Evolutionary conservation across 2,113 vertebrate genomes (phyloP).

Genomic region (Coreoperca whiteheadi): DNA sequence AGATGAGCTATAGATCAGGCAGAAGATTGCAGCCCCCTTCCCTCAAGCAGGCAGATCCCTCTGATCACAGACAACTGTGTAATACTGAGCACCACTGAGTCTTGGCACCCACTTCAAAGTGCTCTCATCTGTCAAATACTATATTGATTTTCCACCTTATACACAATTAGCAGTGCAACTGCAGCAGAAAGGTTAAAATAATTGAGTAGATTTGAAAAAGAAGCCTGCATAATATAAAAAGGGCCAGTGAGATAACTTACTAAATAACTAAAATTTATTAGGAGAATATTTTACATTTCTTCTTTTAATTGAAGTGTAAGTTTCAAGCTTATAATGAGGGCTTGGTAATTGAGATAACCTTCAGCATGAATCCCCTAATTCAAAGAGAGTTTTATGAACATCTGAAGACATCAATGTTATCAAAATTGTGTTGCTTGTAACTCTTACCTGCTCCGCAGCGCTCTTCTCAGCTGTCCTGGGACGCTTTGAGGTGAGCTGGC

Average conservation of each 20-base stretch:
- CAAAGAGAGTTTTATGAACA: conserved; percentile 57
- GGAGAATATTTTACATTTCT: conserved; percentile 59
- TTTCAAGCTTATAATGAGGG: conserved; percentile 69
- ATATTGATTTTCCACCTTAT: conserved; percentile 86
- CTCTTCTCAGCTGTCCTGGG: conserved; percentile 92
- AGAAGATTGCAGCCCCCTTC: conserved; percentile 43
- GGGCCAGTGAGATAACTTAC: conserved; percentile 45
- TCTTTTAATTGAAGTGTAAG: conserved; percentile 64
- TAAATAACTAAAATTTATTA: conserved; percentile 55
- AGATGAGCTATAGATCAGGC: conserved; percentile 59
- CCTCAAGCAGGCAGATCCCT: conserved; percentile 66
- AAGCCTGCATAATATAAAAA: conserved; percentile 69
- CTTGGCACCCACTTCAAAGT: conserved; percentile 84
- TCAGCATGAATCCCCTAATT: conserved; percentile 57
- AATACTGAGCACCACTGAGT: conserved; percentile 69
- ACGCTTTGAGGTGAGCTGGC: conserved; percentile 90
- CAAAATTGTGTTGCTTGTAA: conserved; percentile 18
- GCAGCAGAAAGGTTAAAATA: conserved; percentile 73
- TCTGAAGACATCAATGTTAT: conserved; percentile 35
- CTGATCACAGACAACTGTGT: conserved; percentile 78
- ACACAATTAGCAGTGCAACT: conserved; percentile 82
- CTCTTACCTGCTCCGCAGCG: conserved; percentile 92
- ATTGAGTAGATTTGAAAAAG: conserved; percentile 66
- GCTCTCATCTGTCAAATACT: conserved; percentile 84
- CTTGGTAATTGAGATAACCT: conserved; percentile 59